Evolutionary conservation across 2,888 invertebrate genomes (phyloP), one percentile per base, ranked within the genome.

Genomic region (Xiphydria camelus): DNA sequence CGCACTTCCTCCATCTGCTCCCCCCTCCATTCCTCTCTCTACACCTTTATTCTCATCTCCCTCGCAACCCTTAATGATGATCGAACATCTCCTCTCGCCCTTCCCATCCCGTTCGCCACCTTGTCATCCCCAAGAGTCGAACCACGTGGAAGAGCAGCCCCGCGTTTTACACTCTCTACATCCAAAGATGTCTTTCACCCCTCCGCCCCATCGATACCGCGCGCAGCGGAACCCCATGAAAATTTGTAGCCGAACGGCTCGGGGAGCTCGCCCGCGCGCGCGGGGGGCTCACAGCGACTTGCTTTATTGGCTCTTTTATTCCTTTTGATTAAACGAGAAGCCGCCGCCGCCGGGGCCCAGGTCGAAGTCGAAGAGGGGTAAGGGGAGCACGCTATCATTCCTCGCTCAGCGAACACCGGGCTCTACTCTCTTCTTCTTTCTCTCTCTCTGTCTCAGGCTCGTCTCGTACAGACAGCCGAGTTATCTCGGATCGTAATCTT

Each of bases 281-380:
- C 10, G 10, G 14, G 10, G 10, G 26, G 14, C 32, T 10, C 34
- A 10, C 12, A 17, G 10, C 25, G 14, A 32, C 7, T 12, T 29
- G 26, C 22, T 55, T 55, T 48, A 55, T 46, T 43, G 44, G 35
- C 29, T 40, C 15, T 48, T 51, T 55, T 45, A 54, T 42, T 42
- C 34, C 15, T 39, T n/a, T 41, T 40, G 50, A 54, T 51, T 48
- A 51, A 46, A 48, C 50, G 33, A 35, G 45, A 15, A 6, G n/a
- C n/a, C n/a, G n/a, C n/a, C n/a, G n/a, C n/a, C n/a, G n/a, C n/a
- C n/a, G n/a, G n/a, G n/a, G n/a, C n/a, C n/a, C n/a, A n/a, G n/a
- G n/a, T n/a, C n/a, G n/a, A n/a, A n/a, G n/a, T n/a, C n/a, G n/a
- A n/a, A n/a, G n/a, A n/a, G n/a, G n/a, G n/a, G n/a, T n/a, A n/a